These are phyloP conservation scores for Exocentrus adspersus DNA, from an alignment of 2,888 invertebrate species.

Conservation along the genomic window DNA sequence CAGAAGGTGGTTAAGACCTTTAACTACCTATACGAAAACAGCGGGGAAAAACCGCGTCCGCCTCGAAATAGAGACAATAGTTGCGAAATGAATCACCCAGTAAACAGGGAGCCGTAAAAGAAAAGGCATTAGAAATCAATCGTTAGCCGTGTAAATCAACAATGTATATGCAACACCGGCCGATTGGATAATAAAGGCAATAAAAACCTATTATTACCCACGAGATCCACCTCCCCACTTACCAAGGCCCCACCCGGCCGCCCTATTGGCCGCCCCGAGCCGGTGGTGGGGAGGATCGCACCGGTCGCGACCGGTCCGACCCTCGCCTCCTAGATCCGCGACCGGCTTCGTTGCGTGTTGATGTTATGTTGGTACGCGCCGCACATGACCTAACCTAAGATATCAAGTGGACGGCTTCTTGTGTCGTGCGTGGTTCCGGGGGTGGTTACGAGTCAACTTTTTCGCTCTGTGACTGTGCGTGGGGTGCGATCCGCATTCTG, in stretches of 20 bases:
- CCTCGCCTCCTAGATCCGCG: constrained; percentile 43
- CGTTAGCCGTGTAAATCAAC: constrained; percentile 47
- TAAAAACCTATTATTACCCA: constrained; percentile 61
- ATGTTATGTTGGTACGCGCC: constrained; percentile 30
- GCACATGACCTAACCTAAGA: constrained; percentile 50
- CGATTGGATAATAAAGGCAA: constrained; percentile 60
- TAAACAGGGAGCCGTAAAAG: constrained; percentile 24
- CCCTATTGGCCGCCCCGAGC: constrained; percentile 49
- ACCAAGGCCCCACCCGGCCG: constrained; percentile 57
- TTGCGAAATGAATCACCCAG: constrained; percentile 23
- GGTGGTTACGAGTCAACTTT: constrained; percentile 22
- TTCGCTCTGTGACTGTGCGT: constrained; percentile 52
- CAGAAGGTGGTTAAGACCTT: background rate
- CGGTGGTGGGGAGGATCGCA: constrained; percentile 46
- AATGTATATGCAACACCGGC: constrained; percentile 53
- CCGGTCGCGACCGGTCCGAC: constrained; percentile 11
- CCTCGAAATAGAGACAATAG: constrained; percentile 25
- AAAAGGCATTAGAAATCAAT: constrained; percentile 41
- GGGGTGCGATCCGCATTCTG: constrained; percentile 62
- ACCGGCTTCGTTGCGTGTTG: constrained; percentile 38
- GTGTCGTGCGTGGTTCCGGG: constrained; percentile 34
- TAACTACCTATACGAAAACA: constrained; percentile 4
- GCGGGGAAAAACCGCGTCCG: constrained; percentile 5
- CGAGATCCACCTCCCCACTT: constrained; percentile 59
- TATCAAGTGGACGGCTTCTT: constrained; percentile 20